These are phyloP conservation scores for Cryptoprocta ferox DNA, from an alignment of 2,797 vertebrate species.

Conservation along the genomic window DNA sequence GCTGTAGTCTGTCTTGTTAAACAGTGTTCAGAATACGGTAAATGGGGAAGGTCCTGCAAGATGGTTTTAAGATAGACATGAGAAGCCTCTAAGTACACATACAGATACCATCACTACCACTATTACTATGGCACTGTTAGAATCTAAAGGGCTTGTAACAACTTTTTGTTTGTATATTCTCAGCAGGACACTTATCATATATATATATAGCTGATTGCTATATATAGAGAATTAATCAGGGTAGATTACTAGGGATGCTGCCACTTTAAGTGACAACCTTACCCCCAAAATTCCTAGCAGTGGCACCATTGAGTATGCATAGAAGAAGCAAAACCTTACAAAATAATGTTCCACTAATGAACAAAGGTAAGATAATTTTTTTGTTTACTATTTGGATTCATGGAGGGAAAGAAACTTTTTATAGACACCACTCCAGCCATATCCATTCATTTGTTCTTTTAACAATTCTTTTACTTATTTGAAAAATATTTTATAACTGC, in stretches of 20 bases:
- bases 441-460: not conserved
- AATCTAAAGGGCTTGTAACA: not conserved
- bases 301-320: fast-evolving
- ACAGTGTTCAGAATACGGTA: not conserved
- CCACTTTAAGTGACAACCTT: not conserved
- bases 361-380: not conserved
- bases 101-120: not conserved
- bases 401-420: not conserved
- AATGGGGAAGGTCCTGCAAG: not conserved
- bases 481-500: not conserved
- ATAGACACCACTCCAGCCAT: not conserved
- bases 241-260: not conserved
- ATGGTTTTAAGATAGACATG: not conserved
- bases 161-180: not conserved
- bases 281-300: not conserved
- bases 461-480: not conserved
- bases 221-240: not conserved
- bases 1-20: not conserved
- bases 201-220: not conserved
- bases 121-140: not conserved
- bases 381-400: not conserved
- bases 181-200: not conserved
- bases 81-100: not conserved
- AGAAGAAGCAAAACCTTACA: not conserved
- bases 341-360: not conserved